A percentile compares a stretch with the other conserved stretches of the same genome.
Evolutionary conservation across 2,888 invertebrate genomes (phyloP).

Genomic region (Saturnia japonica): DNA sequence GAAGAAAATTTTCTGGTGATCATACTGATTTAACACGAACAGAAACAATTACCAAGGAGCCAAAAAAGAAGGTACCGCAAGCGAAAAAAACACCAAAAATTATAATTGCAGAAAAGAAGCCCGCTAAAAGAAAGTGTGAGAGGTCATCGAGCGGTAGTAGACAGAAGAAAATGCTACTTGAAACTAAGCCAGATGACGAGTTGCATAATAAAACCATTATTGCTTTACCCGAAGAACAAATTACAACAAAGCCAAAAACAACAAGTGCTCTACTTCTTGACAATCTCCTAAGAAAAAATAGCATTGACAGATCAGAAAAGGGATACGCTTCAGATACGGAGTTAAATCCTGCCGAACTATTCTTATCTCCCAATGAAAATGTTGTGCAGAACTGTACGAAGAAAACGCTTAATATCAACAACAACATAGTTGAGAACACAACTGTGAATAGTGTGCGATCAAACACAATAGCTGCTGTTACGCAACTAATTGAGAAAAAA

Average conservation of each 20-base stretch:
- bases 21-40: conserved; percentile 53
- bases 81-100: conserved; percentile 57
- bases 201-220: conserved; percentile 47
- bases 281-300: conserved; percentile 81
- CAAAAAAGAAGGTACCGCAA: conserved; percentile 59
- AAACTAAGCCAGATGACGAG: conserved; percentile 32
- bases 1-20: conserved; percentile 77
- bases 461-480: conserved; percentile 67
- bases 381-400: conserved; percentile 60
- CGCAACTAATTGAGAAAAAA: conserved; percentile 70
- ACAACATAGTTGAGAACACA: conserved; percentile 70
- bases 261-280: conserved; percentile 80
- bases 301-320: conserved; percentile 76
- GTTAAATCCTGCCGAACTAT: conserved; percentile 72
- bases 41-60: conserved; percentile 60
- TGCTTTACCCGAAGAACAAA: conserved; percentile 46
- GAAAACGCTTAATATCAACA: conserved; percentile 75
- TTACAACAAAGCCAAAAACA: conserved; percentile 62
- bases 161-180: conserved; percentile 58
- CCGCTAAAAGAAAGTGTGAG: conserved; percentile 71
- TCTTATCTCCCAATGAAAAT: conserved; percentile 68
- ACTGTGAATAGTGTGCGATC: conserved; percentile 61
- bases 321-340: conserved; percentile 64
- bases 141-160: conserved; percentile 44
- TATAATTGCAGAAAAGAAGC: conserved; percentile 64